phyloP scores from a whole-genome alignment of 2,113 vertebrate genomes.

The Pseudorasbora parva region DNA sequence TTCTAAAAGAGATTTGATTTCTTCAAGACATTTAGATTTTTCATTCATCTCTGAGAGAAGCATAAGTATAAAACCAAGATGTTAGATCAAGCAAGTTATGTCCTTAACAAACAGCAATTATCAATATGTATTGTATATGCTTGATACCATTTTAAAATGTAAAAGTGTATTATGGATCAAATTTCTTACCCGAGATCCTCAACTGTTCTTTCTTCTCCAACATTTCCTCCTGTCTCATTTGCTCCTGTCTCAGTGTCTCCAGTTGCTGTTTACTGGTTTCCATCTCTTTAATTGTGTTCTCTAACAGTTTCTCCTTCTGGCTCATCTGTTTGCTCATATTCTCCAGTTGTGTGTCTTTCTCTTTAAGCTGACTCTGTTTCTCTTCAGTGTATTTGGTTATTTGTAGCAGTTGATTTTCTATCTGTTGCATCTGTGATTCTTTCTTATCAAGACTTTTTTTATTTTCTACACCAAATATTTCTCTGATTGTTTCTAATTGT shows the following conservation, averaged over 20 bases:
- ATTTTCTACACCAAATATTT: not conserved
- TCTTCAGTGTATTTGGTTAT: not conserved
- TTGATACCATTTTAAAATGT: not conserved
- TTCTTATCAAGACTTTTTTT: not conserved
- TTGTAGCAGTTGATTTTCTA: not conserved
- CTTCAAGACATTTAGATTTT: not conserved
- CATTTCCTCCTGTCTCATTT: not conserved
- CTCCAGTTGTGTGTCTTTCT: conserved; percentile 21
- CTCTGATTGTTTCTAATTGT: not conserved
- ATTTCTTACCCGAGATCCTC: conserved; percentile 7
- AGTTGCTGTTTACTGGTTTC: conserved; percentile 31
- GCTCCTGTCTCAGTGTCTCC: conserved; percentile 16
- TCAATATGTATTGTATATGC: too few relatives aligned
- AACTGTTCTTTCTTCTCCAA: conserved; percentile 12
- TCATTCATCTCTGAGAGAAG: conserved; percentile 10
- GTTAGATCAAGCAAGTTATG: not conserved
- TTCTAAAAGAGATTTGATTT: conserved; percentile 25
- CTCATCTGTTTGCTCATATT: conserved; percentile 24
- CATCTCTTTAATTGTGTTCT: conserved; percentile 6
- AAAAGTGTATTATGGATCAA: not conserved
- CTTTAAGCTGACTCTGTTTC: not conserved
- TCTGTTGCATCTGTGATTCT: conserved; percentile 3
- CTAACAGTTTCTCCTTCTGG: conserved; percentile 9
- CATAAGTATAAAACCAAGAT: not conserved
- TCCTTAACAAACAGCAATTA: not conserved